Conservation (phyloP, 2,888 invertebrate species). For the Aromia moschata region DNA sequence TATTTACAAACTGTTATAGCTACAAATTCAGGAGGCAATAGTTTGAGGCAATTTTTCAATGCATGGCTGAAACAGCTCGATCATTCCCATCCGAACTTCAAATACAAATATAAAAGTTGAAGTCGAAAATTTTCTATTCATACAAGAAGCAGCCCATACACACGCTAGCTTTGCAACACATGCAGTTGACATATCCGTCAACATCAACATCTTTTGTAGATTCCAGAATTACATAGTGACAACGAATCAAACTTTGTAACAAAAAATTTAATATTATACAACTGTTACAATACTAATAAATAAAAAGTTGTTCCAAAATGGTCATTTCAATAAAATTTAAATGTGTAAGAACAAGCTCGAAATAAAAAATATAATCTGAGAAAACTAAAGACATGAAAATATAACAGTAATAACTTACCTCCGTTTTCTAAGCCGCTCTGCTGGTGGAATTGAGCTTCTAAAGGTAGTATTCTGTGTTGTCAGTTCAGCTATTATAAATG, state of each 20-base stretch:
- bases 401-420: slow-evolving; percentile 5
- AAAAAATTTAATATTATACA: slow-evolving; percentile 2
- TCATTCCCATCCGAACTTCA: slow-evolving; percentile 5
- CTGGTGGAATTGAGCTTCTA: slow-evolving; percentile 13
- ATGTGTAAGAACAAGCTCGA: background rate
- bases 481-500: background rate
- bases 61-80: slow-evolving; percentile 7
- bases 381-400: background rate
- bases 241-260: slow-evolving; percentile 9
- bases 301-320: background rate
- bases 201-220: slow-evolving; percentile 4
- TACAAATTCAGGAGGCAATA: background rate
- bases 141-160: slow-evolving; percentile 5
- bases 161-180: slow-evolving; percentile 2
- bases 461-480: slow-evolving; percentile 8
- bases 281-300: background rate
- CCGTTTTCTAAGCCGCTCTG: slow-evolving; percentile 6
- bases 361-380: background rate
- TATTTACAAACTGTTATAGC: slow-evolving; percentile 6
- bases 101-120: slow-evolving; percentile 8
- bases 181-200: slow-evolving; percentile 5
- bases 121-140: slow-evolving; percentile 6
- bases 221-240: slow-evolving; percentile 6
- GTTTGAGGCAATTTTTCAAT: slow-evolving; percentile 7
- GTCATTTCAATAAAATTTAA: background rate